Evolutionary conservation across 2,888 invertebrate genomes (phyloP).

Genomic region (Choristoneura rosaceana): DNA sequence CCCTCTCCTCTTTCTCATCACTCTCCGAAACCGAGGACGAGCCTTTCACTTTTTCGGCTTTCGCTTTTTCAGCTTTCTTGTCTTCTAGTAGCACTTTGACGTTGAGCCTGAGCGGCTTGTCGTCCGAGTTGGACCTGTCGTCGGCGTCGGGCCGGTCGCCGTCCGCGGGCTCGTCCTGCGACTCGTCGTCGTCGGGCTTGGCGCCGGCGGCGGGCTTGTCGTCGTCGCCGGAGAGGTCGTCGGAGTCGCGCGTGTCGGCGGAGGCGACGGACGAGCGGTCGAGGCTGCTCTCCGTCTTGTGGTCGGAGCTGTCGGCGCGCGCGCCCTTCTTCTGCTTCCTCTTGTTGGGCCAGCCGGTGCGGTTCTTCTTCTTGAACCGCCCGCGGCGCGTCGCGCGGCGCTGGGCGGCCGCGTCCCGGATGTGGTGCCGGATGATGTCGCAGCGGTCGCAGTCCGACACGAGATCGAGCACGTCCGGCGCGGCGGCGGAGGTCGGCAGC

Average conservation of each 20-base stretch:
- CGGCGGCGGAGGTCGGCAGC: slow-evolving; percentile 64
- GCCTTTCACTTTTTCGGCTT: slow-evolving; percentile 44
- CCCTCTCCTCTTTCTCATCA: slow-evolving; percentile 62
- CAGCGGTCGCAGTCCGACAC: slow-evolving; percentile 77
- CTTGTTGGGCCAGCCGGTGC: slow-evolving; percentile 92
- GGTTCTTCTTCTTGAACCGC: slow-evolving; percentile 89
- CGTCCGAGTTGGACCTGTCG: slow-evolving; percentile 42
- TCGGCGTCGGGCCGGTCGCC: slow-evolving; percentile 39
- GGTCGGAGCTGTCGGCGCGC: slow-evolving; percentile 62
- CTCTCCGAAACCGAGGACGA: slow-evolving; percentile 61
- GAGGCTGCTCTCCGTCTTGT: slow-evolving; percentile 61
- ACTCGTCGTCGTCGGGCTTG: slow-evolving; percentile 52
- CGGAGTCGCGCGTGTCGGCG: slow-evolving; percentile 68
- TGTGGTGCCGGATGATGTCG: slow-evolving; percentile 73
- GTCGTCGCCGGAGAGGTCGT: slow-evolving; percentile 61
- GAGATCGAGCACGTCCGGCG: slow-evolving; percentile 78
- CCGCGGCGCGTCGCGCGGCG: slow-evolving; percentile 70
- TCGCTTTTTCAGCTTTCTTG: slow-evolving; percentile 50
- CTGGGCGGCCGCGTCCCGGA: slow-evolving; percentile 58
- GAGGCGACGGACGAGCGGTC: slow-evolving; percentile 70
- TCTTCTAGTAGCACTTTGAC: slow-evolving; percentile 54
- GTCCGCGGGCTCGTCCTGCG: slow-evolving; percentile 50
- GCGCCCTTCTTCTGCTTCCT: slow-evolving; percentile 72
- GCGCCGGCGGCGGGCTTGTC: slow-evolving; percentile 49
- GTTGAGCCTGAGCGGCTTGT: slow-evolving; percentile 56